A percentile compares a stretch with the other conserved stretches of the same genome.
Evolutionary conservation across 2,888 invertebrate species (phyloP).

Genomic region (Zygaena filipendulae): DNA sequence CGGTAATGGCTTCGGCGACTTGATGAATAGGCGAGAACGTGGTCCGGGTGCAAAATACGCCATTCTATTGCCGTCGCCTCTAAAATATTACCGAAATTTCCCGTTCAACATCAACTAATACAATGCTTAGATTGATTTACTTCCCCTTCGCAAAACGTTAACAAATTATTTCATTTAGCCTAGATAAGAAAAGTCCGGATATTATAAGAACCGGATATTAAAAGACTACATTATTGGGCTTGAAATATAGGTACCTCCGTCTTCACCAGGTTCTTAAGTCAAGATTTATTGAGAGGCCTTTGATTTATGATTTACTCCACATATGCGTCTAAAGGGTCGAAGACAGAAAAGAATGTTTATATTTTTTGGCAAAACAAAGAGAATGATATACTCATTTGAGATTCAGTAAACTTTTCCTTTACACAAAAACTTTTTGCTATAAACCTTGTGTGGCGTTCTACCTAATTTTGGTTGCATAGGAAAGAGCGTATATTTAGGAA

Average conservation of each 20-base stretch:
- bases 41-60: conserved; percentile 48
- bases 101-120: conserved; percentile 58
- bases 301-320: conserved; percentile 58
- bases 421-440: no score
- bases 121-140: conserved; percentile 60
- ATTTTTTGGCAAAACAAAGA: conserved; percentile 43
- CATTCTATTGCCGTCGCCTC: conserved; percentile 46
- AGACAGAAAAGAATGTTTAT: conserved; percentile 52
- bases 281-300: conserved; percentile 57
- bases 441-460: no score
- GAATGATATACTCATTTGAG: no score
- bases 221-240: conserved; percentile 35
- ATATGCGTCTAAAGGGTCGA: conserved; percentile 52
- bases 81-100: conserved; percentile 58
- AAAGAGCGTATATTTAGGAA: no score
- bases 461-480: no score
- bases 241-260: no score
- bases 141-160: conserved; percentile 33
- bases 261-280: no score
- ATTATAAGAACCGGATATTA: conserved; percentile 21
- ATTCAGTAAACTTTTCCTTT: no score
- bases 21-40: conserved; percentile 61
- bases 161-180: conserved; percentile 56
- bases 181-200: no score
- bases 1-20: conserved; percentile 52